These are phyloP conservation scores for Amazona vittata DNA, from an alignment of 2,113 vertebrate genomes.

Conservation along the genomic window DNA sequence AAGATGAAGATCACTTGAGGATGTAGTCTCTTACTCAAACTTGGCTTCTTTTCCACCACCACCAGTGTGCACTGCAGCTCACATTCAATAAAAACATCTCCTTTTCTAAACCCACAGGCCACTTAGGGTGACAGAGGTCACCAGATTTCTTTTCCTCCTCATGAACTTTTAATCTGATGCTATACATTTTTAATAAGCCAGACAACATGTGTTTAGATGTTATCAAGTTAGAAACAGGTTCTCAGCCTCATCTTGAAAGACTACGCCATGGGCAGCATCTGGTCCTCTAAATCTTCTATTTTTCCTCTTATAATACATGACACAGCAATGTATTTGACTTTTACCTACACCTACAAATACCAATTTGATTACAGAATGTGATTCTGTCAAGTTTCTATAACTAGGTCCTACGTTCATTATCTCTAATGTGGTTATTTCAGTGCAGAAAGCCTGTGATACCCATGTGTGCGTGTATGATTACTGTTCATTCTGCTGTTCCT, in stretches of 20 bases:
- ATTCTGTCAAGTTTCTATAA: background rate
- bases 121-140: background rate
- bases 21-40: background rate
- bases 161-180: background rate
- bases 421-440: background rate
- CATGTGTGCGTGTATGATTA: background rate
- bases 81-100: background rate
- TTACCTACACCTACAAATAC: background rate
- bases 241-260: background rate
- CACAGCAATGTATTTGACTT: background rate
- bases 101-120: background rate
- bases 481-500: background rate
- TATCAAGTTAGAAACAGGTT: background rate
- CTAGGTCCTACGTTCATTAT: rapidly evolving
- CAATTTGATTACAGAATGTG: background rate
- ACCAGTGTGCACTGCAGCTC: background rate
- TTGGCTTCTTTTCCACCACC: background rate
- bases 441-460: background rate
- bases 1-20: background rate
- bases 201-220: background rate
- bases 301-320: background rate
- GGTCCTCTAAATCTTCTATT: background rate
- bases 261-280: background rate
- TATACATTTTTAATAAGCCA: background rate
- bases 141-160: background rate